Percentiles rank a stretch among this genome's conserved stretches.
These are phyloP conservation scores for Daubentonia madagascariensis DNA, from an alignment of 2,113 vertebrate species.

Conservation along the genomic window DNA sequence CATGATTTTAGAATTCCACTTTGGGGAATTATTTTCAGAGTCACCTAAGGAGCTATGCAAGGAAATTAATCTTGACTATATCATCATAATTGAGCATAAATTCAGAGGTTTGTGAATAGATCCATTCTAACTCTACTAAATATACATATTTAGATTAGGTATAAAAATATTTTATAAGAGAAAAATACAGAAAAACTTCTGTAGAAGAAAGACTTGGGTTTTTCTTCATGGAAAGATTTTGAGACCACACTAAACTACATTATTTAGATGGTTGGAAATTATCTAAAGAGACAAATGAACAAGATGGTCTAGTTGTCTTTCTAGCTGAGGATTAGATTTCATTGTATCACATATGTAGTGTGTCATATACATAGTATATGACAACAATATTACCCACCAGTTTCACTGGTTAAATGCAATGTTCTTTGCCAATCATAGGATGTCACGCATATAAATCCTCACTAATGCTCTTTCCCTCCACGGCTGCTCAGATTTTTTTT, in stretches of 20 bases:
- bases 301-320: not conserved
- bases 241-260: not conserved
- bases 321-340: not conserved
- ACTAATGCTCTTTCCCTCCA: not conserved
- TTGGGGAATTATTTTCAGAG: not conserved
- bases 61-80: not conserved
- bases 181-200: not conserved
- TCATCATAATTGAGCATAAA: not conserved
- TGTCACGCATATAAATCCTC: not conserved
- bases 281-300: not conserved
- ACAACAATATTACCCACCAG: not conserved
- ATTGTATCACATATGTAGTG: not conserved
- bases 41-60: not conserved
- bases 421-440: not conserved
- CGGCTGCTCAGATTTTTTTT: not conserved
- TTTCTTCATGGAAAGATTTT: not conserved
- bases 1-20: not conserved
- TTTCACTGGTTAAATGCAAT: not conserved
- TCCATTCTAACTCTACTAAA: not conserved
- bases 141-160: not conserved
- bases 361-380: not conserved
- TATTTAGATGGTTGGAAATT: not conserved
- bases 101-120: not conserved
- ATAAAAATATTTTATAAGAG: not conserved
- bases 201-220: not conserved